Conservation (phyloP, 1,140 invertebrate species). For the Bursaphelenchus mucronatus region DNA sequence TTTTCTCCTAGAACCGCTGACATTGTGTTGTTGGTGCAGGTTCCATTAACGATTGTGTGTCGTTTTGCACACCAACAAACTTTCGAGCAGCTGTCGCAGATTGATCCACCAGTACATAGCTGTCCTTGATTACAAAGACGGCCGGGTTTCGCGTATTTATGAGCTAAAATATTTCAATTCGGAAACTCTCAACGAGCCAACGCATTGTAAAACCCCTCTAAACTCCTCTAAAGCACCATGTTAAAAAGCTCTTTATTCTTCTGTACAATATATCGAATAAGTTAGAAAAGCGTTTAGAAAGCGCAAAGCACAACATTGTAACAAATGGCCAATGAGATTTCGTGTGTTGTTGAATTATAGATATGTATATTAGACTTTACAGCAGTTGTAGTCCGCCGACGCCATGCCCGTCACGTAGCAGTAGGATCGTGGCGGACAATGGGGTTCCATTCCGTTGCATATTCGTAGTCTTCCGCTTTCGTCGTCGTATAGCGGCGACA, state of each 20-base stretch:
- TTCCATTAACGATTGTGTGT: slow-evolving; percentile 28
- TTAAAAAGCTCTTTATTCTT: no score
- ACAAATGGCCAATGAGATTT: no score
- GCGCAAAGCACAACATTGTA: no score
- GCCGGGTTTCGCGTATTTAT: slow-evolving; percentile 33
- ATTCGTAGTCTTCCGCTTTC: slow-evolving; percentile 38
- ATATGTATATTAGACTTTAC: slow-evolving; percentile 36
- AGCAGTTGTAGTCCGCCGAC: slow-evolving; percentile 57
- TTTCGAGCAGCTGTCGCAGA: slow-evolving; percentile 37
- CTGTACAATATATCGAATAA: no score
- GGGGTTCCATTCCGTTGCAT: slow-evolving; percentile 56
- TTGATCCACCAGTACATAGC: slow-evolving; percentile 42
- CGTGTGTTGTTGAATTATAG: no score
- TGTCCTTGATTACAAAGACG: slow-evolving; percentile 33
- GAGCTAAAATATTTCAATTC: not conserved
- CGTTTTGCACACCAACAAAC: slow-evolving; percentile 43
- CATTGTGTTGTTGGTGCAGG: slow-evolving; percentile 28
- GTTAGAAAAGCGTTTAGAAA: no score
- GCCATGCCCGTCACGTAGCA: slow-evolving; percentile 60
- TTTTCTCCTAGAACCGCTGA: slow-evolving; percentile 21
- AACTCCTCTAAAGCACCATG: no score
- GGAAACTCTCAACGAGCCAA: no score
- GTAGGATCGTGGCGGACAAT: slow-evolving; percentile 58
- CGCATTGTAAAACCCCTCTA: no score
- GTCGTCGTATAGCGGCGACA: slow-evolving; percentile 45